Evolutionary conservation across 2,797 vertebrate genomes (phyloP).

Genomic region (Allobates femoralis): DNA sequence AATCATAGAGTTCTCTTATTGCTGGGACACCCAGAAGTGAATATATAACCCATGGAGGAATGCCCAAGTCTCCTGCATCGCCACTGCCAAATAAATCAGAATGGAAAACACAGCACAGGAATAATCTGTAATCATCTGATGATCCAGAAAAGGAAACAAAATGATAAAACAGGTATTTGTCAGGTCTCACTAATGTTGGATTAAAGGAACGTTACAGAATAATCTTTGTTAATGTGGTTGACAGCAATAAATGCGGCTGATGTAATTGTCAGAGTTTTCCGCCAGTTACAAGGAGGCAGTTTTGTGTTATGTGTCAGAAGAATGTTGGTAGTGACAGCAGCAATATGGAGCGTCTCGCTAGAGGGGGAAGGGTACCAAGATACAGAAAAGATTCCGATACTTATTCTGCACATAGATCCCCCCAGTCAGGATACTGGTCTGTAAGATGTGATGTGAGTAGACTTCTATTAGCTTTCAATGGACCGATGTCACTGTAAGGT

Average conservation of each 20-base stretch:
- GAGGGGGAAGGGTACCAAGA: constrained; percentile 39
- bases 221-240: not conserved
- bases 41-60: not conserved
- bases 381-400: not conserved
- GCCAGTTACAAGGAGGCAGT: not conserved
- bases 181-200: not conserved
- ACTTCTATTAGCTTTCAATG: constrained; percentile 36
- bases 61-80: not conserved
- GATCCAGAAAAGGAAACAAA: not conserved
- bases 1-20: not conserved
- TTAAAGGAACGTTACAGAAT: not conserved
- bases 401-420: not conserved
- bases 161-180: not conserved
- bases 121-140: not conserved
- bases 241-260: too few species aligned
- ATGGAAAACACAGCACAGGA: not conserved
- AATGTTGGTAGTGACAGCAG: constrained; percentile 12
- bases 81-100: too few species aligned
- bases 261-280: not conserved
- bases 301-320: constrained; percentile 29
- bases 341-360: constrained; percentile 8
- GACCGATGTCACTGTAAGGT: constrained; percentile 43
- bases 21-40: not conserved
- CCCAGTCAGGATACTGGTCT: constrained; percentile 16
- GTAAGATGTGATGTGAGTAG: constrained; percentile 41